phyloP scores from a whole-genome alignment of 2,888 invertebrate genomes.

The Polia nebulosa region DNA sequence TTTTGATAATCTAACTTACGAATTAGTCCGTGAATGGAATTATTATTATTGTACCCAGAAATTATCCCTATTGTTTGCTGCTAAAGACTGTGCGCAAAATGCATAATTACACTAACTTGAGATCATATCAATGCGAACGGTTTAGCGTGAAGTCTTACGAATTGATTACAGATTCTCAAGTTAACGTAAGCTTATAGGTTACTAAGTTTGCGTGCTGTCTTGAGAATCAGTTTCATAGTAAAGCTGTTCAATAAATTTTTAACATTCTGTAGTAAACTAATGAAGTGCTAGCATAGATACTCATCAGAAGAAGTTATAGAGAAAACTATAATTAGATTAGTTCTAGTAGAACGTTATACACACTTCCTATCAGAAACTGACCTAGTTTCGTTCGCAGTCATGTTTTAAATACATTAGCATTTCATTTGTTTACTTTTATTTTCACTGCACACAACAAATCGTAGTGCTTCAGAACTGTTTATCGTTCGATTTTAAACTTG shows the following conservation, averaged over 20 bases:
- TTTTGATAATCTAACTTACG: no score
- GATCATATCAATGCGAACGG: not conserved
- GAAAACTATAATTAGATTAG: no score
- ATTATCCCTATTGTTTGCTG: conserved; percentile 21
- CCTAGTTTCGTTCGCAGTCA: conserved; percentile 21
- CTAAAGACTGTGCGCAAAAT: conserved; percentile 34
- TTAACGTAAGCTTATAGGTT: conserved; percentile 15
- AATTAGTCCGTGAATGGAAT: no score
- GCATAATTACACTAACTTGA: conserved; percentile 18
- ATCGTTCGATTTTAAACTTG: conserved; percentile 21
- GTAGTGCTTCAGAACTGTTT: not conserved
- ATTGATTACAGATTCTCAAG: not conserved
- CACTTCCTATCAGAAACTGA: conserved; percentile 14
- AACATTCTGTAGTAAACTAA: conserved; percentile 28
- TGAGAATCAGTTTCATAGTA: not conserved
- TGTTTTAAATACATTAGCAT: conserved; percentile 42
- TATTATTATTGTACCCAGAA: no score
- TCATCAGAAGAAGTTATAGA: no score
- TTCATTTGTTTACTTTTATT: conserved; percentile 46
- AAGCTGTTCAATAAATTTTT: not conserved
- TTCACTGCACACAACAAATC: conserved; percentile 21
- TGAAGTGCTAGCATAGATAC: conserved; percentile 6
- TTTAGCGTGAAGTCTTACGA: not conserved
- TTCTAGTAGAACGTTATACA: not conserved
- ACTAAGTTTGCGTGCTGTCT: not conserved